phyloP scores from a whole-genome alignment of 2,888 invertebrate genomes.

The Scaptomyza flava region DNA sequence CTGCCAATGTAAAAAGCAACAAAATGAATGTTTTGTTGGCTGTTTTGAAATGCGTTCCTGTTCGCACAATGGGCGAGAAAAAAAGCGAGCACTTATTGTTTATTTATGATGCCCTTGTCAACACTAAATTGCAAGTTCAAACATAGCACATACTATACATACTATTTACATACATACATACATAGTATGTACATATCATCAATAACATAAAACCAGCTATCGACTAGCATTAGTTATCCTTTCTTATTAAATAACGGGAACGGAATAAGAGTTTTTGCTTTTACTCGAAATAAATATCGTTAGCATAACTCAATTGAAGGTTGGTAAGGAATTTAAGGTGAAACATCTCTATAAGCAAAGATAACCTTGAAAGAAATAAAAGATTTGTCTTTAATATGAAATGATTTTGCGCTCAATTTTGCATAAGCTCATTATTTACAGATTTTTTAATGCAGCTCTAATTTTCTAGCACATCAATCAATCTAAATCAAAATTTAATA shows the following conservation, averaged over 20 bases:
- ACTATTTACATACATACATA: neutral
- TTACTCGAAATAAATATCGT: no score
- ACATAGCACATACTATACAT: neutral
- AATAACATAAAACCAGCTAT: no score
- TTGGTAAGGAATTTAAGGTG: no score
- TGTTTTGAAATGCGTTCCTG: conserved; percentile 44
- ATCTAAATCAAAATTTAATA: neutral
- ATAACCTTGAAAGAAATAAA: neutral
- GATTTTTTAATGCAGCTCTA: neutral
- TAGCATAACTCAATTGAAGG: no score
- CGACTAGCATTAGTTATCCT: no score
- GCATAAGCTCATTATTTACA: neutral
- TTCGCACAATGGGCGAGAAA: conserved; percentile 45
- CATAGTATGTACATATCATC: neutral
- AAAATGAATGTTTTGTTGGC: conserved; percentile 62
- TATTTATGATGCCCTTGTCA: conserved; percentile 59
- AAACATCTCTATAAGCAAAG: neutral
- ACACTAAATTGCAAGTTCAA: conserved; percentile 56
- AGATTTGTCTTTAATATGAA: neutral
- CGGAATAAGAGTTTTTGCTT: no score
- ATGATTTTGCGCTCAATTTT: no score
- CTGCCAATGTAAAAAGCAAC: conserved; percentile 34
- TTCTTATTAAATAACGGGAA: neutral
- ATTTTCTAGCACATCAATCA: no score
- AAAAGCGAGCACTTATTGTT: conserved; percentile 47